These are phyloP conservation scores for Drosophila borborema DNA, from an alignment of 2,888 invertebrate species.

Conservation along the genomic window DNA sequence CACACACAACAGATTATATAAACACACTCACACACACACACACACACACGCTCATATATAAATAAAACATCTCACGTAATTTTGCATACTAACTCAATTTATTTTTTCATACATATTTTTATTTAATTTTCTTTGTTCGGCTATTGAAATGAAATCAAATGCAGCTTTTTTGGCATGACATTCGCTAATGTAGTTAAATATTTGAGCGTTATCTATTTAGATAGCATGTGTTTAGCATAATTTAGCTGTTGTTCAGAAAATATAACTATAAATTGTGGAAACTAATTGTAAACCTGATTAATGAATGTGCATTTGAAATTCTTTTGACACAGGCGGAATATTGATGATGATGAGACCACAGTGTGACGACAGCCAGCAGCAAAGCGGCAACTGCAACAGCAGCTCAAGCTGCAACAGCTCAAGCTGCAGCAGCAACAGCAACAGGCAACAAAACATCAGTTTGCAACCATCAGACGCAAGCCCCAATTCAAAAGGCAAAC, in stretches of 20 bases:
- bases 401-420: conserved; percentile 21
- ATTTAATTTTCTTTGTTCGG: conserved; percentile 7
- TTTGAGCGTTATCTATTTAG: not conserved
- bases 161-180: conserved; percentile 5
- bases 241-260: conserved; percentile 8
- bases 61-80: conserved; percentile 15
- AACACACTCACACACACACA: conserved; percentile 1
- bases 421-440: conserved; percentile 33
- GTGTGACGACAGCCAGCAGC: conserved; percentile 81
- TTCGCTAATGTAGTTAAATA: not conserved
- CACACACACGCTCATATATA: conserved; percentile 6
- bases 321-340: conserved; percentile 83
- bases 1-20: conserved; percentile 1
- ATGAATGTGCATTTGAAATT: not conserved
- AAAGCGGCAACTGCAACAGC: conserved; percentile 47
- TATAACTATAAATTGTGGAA: not conserved
- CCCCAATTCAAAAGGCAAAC: conserved; percentile 64
- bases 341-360: conserved; percentile 85
- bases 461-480: conserved; percentile 77
- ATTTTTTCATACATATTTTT: conserved; percentile 5
- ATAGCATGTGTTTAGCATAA: conserved; percentile 9
- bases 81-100: conserved; percentile 18
- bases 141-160: conserved; percentile 5
- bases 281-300: not conserved
- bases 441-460: conserved; percentile 48